These are phyloP conservation scores for Aphelenchoides fujianensis DNA, from an alignment of 1,140 invertebrate species.

Conservation along the genomic window DNA sequence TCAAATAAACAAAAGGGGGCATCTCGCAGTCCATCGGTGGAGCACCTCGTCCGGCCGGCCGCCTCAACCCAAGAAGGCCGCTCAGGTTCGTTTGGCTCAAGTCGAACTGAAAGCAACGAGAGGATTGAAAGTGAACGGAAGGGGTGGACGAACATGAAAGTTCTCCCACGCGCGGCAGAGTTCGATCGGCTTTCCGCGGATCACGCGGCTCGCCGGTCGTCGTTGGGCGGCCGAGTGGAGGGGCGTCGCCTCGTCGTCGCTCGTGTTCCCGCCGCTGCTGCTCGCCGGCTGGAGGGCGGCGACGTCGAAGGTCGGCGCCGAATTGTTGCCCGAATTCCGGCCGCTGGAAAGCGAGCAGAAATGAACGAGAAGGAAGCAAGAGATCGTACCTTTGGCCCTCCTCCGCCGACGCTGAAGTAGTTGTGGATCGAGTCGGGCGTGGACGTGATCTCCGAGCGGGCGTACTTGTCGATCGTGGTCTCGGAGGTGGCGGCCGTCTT, in stretches of 20 bases:
- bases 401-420: background rate
- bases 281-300: background rate
- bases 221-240: background rate
- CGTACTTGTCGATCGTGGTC: slow-evolving; percentile 9
- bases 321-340: background rate
- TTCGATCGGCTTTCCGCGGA: background rate
- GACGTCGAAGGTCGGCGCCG: background rate
- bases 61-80: background rate
- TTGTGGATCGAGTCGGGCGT: background rate
- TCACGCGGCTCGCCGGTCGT: background rate
- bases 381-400: background rate
- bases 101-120: background rate
- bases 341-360: background rate
- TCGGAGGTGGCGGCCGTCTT: slow-evolving; percentile 16
- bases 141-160: too few relatives aligned
- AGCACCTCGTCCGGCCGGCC: too few relatives aligned
- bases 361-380: background rate
- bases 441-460: background rate
- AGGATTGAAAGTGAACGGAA: background rate
- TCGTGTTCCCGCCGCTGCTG: background rate
- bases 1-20: too few relatives aligned
- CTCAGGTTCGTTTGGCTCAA: background rate
- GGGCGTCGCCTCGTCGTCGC: background rate
- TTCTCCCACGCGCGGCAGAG: slow-evolving; percentile 5
- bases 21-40: too few relatives aligned